A percentile compares a stretch with the other conserved stretches of the same genome.
Evolutionary conservation across 2,113 vertebrate genomes (phyloP).

Genomic region (Mixornis gularis): DNA sequence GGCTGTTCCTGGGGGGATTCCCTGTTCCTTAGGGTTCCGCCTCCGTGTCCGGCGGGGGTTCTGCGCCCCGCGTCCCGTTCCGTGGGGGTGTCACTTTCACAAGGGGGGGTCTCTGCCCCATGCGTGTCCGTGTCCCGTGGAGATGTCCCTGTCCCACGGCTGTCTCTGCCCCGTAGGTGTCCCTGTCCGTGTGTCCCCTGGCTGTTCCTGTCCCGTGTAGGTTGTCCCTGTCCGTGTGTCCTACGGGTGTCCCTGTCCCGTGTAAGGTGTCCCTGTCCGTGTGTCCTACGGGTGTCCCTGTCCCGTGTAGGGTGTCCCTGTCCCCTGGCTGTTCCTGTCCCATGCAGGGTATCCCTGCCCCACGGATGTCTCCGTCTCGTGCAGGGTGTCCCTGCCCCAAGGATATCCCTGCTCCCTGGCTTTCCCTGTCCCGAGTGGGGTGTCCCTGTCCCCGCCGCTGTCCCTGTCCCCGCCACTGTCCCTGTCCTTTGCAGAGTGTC

Average conservation of each 20-base stretch:
- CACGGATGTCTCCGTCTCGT: fast-evolving
- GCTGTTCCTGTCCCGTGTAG: not conserved
- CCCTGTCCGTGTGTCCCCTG: not conserved
- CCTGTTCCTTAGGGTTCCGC: not conserved
- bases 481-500: not conserved
- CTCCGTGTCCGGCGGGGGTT: no score
- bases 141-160: not conserved
- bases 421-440: not conserved
- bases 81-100: not conserved
- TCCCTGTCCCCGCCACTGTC: not conserved
- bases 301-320: not conserved
- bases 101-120: not conserved
- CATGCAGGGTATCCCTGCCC: not conserved
- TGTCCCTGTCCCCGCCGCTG: not conserved
- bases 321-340: no score
- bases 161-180: not conserved
- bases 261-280: not conserved
- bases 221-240: not conserved
- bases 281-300: not conserved
- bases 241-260: not conserved
- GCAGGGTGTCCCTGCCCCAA: not conserved
- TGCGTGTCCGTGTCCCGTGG: not conserved
- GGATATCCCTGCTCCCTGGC: fast-evolving
- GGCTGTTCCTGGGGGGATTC: not conserved
- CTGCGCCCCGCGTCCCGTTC: not conserved